Evolutionary conservation across 2,797 vertebrate genomes (phyloP), one percentile per base, ranked within the genome.

Genomic region (Cichlasoma orientale): DNA sequence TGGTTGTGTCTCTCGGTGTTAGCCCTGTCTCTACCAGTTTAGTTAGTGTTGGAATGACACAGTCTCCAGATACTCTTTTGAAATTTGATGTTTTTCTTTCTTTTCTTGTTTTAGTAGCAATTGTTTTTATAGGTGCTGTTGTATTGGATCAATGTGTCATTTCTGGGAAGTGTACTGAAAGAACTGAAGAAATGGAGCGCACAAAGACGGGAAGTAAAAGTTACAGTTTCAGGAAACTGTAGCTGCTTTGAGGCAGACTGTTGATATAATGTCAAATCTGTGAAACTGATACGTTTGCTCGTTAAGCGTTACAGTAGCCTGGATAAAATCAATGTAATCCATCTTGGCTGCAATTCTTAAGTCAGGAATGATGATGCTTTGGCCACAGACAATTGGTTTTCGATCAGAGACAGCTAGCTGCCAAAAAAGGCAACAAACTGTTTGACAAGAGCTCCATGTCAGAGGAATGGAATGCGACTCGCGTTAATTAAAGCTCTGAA

Each of bases 161-260:
- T 12, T 78, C 36, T 75, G 21, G 14, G 33, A 57, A 70, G 69
- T 9, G 69, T 3, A 29, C 33, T 72, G 56, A 77, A 57, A 74
- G 19, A 54, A 58, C 33, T 74, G 38, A 78, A 70, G 78, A 18
- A 50, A 59, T 31, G 77, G 36, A 2, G 50, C 61, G 13, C 38
- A 94, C 93, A 95, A 94, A 94, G 88, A 75, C 80, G 82, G 93
- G 93, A 95, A 94, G 86, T 88, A 85, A 89, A 82, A 25, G 25
- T 75, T 59, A 59, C 41, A 54, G 80, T 89, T 68, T 89, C 77
- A 77, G 92, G 92, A 92, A 92, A 86, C 80, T 80, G 29, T 78
- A 88, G 75, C 82, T 78, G 83, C 79, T 91, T 80, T 83, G 72
- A 77, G 73, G 70, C 27, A 77, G 68, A 77, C 53, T 80, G 71